Evolutionary conservation across 1,140 invertebrate species (phyloP).

Genomic region (Hestina assimilis): DNA sequence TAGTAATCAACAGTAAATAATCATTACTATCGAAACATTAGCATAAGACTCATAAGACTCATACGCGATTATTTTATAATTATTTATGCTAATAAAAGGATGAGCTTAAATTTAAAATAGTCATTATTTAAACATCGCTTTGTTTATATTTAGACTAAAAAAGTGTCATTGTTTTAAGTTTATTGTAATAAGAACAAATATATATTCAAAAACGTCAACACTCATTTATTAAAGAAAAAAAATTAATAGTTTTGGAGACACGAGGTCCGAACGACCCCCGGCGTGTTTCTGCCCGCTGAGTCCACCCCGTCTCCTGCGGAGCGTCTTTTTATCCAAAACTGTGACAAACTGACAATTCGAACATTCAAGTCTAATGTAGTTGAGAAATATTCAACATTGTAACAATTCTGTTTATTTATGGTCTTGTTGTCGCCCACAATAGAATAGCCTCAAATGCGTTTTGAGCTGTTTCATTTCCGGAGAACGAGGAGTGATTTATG

Average conservation of each 20-base stretch:
- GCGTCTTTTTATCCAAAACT: slow-evolving; percentile 45
- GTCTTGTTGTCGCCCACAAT: slow-evolving; percentile 59
- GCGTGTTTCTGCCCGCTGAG: slow-evolving; percentile 34
- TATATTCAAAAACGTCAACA: slow-evolving; percentile 25
- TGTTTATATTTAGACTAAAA: background rate
- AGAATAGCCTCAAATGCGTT: slow-evolving; percentile 43
- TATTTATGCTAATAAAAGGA: no score
- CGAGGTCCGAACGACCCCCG: slow-evolving; percentile 35
- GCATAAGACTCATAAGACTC: no score
- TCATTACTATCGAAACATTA: no score
- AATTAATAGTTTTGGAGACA: slow-evolving; percentile 31
- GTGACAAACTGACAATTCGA: slow-evolving; percentile 73
- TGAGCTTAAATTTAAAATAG: no score
- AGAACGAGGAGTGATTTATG: slow-evolving; percentile 7
- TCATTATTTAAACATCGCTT: no score
- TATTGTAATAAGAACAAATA: background rate
- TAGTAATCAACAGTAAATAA: no score
- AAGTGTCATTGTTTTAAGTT: background rate
- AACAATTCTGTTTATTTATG: slow-evolving; percentile 73
- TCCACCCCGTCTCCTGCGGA: slow-evolving; percentile 46
- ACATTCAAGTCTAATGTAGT: slow-evolving; percentile 72
- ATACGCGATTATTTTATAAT: no score
- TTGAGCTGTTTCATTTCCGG: slow-evolving; percentile 70
- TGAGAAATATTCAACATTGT: slow-evolving; percentile 63
- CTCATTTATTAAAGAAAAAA: slow-evolving; percentile 24